Base-by-base conservation (phyloP, 2,797 vertebrate genomes). In the Chelonia mydas region DNA sequence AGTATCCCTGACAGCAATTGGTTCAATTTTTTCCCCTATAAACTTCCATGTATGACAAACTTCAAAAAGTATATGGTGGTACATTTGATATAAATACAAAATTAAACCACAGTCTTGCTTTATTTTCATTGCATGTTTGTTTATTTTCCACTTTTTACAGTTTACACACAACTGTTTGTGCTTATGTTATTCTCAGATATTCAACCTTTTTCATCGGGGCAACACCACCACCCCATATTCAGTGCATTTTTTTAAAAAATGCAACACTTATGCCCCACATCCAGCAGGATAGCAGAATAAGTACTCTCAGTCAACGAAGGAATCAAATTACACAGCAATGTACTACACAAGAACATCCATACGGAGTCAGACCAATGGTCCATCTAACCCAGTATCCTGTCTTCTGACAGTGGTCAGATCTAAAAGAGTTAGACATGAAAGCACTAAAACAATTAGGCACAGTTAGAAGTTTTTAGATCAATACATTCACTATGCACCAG, bases 401-500 rank as follows among this genome's bases (percentile, higher is more conserved):
- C 65, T 72, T 72, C 65, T 72, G 65, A 72, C 21, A 72, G 9
- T 72, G 19, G 33, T 5, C 65, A 72, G 65, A 68, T 91, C 94
- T 92, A 96, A 81, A 96, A 84, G 94, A 94, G 85, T 27, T 33
- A 93, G 61, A 90, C 79, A 88, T 27, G 88, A 93, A 96, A 91
- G 72, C 89, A 96, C 51, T 72, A 72, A 72, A 87, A 92, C 87
- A 88, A 19, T 55, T 76, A 76, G 7, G 17, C 65, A 45, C 37
- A 45, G 7, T 45, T 76, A 13, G 7, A 77, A 28, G 7, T 47
- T 28, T 77, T 1, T 65, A 33, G 80, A 92, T 41, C 15, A 83
- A 57, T 80, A 85, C 41, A 95, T 65, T 95, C 90, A 72, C 31
- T 2, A 25, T 80, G 89, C 77, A 94, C 33, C 37, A 88, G 83